These are phyloP conservation scores for Apotomis capreana DNA, from an alignment of 2,888 invertebrate genomes.

Conservation along the genomic window DNA sequence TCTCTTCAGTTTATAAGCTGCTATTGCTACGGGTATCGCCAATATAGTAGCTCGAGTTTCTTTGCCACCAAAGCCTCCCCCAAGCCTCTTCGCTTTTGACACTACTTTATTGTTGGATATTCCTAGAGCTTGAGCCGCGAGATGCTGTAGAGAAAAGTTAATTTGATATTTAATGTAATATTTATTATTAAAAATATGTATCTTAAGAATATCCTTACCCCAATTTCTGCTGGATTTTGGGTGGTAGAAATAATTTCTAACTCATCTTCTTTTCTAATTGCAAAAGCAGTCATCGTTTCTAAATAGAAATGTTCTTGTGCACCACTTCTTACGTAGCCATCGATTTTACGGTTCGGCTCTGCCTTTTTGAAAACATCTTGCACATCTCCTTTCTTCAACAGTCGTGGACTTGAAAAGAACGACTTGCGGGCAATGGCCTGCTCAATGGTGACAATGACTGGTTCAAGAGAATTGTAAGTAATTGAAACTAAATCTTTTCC, in stretches of 20 bases:
- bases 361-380: constrained; percentile 82
- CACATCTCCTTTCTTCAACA: constrained; percentile 85
- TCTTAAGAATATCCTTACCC: constrained; percentile 67
- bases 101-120: constrained; percentile 87
- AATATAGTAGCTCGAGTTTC: constrained; percentile 86
- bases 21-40: constrained; percentile 87
- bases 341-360: constrained; percentile 85
- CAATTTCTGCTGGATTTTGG: constrained; percentile 90
- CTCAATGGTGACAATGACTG: constrained; percentile 93
- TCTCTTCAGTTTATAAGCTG: constrained; percentile 87
- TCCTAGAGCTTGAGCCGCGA: constrained; percentile 84
- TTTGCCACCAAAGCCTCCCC: constrained; percentile 96
- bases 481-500: constrained; percentile 91
- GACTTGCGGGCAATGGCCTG: constrained; percentile 90
- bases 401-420: constrained; percentile 83
- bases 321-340: constrained; percentile 88
- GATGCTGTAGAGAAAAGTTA: constrained; percentile 72
- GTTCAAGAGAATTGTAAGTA: constrained; percentile 89
- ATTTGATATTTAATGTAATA: background rate
- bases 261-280: constrained; percentile 90
- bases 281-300: constrained; percentile 88
- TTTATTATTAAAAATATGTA: background rate
- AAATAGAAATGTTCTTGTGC: constrained; percentile 96
- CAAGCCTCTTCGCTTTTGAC: constrained; percentile 89
- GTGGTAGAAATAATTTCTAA: constrained; percentile 91